These are phyloP conservation scores for Tachina fera DNA, from an alignment of 2,888 invertebrate species.

Conservation along the genomic window DNA sequence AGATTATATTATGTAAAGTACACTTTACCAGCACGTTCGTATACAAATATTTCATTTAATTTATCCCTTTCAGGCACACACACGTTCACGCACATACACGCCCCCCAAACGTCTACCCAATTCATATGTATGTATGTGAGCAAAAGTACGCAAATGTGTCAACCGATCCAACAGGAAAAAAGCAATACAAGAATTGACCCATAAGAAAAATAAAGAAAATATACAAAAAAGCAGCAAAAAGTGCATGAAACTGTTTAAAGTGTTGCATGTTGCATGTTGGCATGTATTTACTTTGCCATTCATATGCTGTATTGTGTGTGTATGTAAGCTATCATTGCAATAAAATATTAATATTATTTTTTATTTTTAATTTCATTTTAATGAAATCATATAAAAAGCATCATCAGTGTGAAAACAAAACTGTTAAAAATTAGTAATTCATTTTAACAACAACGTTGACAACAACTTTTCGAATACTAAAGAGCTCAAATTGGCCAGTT, in stretches of 20 bases:
- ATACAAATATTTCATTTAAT: slow-evolving; percentile 56
- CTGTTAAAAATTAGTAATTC: slow-evolving; percentile 14
- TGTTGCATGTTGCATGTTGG: not conserved
- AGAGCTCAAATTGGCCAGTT: not conserved
- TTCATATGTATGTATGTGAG: slow-evolving; percentile 1
- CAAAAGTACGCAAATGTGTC: not conserved
- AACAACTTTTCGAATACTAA: slow-evolving; percentile 1
- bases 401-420: slow-evolving; percentile 43
- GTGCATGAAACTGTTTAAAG: slow-evolving; percentile 25
- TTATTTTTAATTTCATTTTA: slow-evolving; percentile 50
- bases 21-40: slow-evolving; percentile 43
- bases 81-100: not conserved
- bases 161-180: slow-evolving; percentile 32
- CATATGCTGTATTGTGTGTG: not conserved
- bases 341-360: slow-evolving; percentile 15
- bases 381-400: slow-evolving; percentile 29
- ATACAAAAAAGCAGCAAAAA: too few species aligned
- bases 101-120: not conserved
- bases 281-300: not conserved
- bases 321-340: not conserved
- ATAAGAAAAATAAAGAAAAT: not conserved
- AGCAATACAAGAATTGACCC: slow-evolving; percentile 4
- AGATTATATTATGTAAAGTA: slow-evolving; percentile 33
- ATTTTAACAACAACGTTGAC: slow-evolving; percentile 6
- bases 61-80: slow-evolving; percentile 43